Conservation (phyloP, 2,113 vertebrate genomes). For the Leptocoma aspasia region DNA sequence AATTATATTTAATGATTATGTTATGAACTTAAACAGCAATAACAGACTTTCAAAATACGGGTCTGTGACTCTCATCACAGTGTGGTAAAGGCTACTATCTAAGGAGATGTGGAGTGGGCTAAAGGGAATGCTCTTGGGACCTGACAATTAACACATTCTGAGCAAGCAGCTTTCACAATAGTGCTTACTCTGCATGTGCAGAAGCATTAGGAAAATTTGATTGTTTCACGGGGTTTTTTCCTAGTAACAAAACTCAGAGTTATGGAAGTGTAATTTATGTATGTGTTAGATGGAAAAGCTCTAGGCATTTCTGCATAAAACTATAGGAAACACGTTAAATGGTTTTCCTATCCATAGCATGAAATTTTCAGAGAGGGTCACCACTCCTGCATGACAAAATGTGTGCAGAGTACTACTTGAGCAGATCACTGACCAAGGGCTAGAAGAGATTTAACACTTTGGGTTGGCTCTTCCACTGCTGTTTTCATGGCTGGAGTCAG, state of each 20-base stretch:
- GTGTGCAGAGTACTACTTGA: neutral
- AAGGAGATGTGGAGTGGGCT: neutral
- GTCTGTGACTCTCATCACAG: neutral
- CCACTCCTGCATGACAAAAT: neutral
- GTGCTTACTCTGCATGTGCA: neutral
- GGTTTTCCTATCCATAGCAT: neutral
- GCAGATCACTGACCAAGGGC: neutral
- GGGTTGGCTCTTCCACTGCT: rapidly evolving
- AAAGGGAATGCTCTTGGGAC: neutral
- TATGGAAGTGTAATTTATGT: neutral
- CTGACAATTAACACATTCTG: neutral
- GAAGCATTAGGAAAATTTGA: neutral
- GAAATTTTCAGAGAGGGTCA: neutral
- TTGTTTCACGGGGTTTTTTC: neutral
- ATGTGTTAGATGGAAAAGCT: neutral
- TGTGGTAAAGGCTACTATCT: neutral
- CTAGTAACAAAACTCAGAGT: neutral
- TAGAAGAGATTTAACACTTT: neutral
- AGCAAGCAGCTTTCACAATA: neutral
- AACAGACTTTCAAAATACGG: neutral
- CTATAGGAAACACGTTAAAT: neutral
- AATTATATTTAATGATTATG: neutral
- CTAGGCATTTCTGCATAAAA: neutral
- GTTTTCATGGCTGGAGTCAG: neutral
- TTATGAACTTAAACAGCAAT: neutral